Evolutionary conservation across 2,113 vertebrate genomes (phyloP), one percentile per base, ranked within the genome.

Genomic region (Lathamus discolor): DNA sequence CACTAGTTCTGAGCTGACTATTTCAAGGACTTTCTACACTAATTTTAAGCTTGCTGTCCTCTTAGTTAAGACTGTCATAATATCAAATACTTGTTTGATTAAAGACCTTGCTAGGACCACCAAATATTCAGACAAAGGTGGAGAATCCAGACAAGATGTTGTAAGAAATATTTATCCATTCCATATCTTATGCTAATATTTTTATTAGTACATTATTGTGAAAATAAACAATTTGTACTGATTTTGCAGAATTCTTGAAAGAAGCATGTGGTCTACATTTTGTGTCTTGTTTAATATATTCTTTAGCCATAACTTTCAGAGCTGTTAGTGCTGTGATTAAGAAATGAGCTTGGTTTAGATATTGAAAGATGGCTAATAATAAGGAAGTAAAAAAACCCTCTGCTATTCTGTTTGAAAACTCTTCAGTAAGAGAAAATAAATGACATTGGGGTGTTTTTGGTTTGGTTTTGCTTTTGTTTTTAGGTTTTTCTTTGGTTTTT

Each of bases 311-410:
- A 59, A 31, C 6, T 63, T 72, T 75, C 15, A 61, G 73, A 70
- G 4, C 10, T 88, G 4, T 57, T 80, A 49, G 29, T 52, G 7
- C 9, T 70, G 13, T 31, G 7, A 29, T 83, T n/a, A 55, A 74
- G n/a, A 88, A 91, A 74, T 59, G 54, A 49, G 3, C 20, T 49
- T 74, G 28, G 8, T 83, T 93, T 81, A 78, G 31, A 83, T 72
- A 70, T 3, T 39, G 51, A n/a, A 49, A 75, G 57, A 37, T 24
- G 13, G 8, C 8, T 63, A 39, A 44, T 31, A 25, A 24, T 59
- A 55, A 80, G 8, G 20, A 7, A 54, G 17, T 33, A 23, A 12
- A 41, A 61, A 68, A 22, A 0, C 0, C 1, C 11, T 33, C 3
- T 23, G 24, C 1, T 23, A 13, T 29, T 62, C 41, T 59, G 15